Evolutionary conservation across 2,113 vertebrate genomes (phyloP).

Genomic region (Pedetes capensis): DNA sequence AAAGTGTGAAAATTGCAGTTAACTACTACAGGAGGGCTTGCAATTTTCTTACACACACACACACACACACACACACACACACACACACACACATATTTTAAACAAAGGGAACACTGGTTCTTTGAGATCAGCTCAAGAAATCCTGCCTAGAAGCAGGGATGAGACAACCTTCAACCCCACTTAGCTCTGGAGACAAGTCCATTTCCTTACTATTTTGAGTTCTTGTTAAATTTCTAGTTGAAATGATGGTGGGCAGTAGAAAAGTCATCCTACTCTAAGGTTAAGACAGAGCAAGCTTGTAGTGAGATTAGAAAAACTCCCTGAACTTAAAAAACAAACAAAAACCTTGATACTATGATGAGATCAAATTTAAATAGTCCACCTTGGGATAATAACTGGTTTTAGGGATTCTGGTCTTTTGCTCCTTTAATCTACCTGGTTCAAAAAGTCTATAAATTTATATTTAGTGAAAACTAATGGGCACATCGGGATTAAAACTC

Average conservation of each 20-base stretch:
- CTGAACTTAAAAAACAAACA: not conserved
- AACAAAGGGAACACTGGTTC: not conserved
- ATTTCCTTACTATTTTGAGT: not conserved
- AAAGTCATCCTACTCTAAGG: not conserved
- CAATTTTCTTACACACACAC: not conserved
- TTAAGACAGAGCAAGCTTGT: not conserved
- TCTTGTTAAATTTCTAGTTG: not conserved
- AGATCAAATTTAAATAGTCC: constrained; percentile 1
- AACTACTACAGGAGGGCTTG: not conserved
- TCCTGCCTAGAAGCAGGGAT: not conserved
- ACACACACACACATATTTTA: too few species aligned
- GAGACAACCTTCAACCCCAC: not conserved
- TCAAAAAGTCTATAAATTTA: not conserved
- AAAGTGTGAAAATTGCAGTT: not conserved
- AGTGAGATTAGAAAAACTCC: not conserved
- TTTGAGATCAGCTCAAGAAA: not conserved
- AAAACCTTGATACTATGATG: not conserved
- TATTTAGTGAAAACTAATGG: constrained; percentile 32
- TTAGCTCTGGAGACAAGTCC: not conserved
- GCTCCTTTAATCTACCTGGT: not conserved
- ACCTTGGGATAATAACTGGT: not conserved
- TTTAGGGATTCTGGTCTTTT: constrained; percentile 21
- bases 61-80: too few species aligned
- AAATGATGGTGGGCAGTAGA: not conserved
- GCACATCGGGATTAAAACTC: constrained; percentile 26